Conservation (phyloP, 2,797 vertebrate genomes). For the Sparus aurata region DNA sequence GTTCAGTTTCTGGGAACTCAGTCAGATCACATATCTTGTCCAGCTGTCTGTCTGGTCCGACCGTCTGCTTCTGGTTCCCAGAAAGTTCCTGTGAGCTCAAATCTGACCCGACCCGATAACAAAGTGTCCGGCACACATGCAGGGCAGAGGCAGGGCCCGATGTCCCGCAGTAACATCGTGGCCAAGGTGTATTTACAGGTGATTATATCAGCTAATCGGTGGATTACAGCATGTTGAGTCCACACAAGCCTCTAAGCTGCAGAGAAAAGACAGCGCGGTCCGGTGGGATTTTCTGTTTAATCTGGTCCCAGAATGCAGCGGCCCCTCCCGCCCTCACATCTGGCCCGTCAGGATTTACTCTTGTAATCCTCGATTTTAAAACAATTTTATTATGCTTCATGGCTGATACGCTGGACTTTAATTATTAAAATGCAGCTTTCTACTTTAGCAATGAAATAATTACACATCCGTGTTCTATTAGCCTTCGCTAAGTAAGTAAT, state of each 20-base stretch:
- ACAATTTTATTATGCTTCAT: slow-evolving; percentile 85
- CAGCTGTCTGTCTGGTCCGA: slow-evolving; percentile 54
- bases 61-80: slow-evolving; percentile 46
- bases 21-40: slow-evolving; percentile 45
- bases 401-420: slow-evolving; percentile 82
- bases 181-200: slow-evolving; percentile 88
- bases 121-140: slow-evolving; percentile 12
- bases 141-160: slow-evolving; percentile 10
- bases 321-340: slow-evolving; percentile 81
- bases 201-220: slow-evolving; percentile 89
- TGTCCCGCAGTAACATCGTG: slow-evolving; percentile 47
- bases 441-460: slow-evolving; percentile 81
- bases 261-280: slow-evolving; percentile 69
- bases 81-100: slow-evolving; percentile 23
- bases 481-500: slow-evolving; percentile 62
- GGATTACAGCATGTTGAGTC: slow-evolving; percentile 90
- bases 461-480: slow-evolving; percentile 81
- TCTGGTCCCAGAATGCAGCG: slow-evolving; percentile 74
- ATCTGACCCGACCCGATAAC: slow-evolving; percentile 13
- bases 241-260: slow-evolving; percentile 82
- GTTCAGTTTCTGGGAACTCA: slow-evolving; percentile 54
- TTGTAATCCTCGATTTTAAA: slow-evolving; percentile 87
- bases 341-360: slow-evolving; percentile 82
- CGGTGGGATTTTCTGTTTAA: slow-evolving; percentile 84
- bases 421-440: slow-evolving; percentile 89